Percentiles rank a stretch among this genome's conserved stretches.
These are phyloP conservation scores for Agrypnia vestita DNA, from an alignment of 1,140 invertebrate genomes.

Conservation along the genomic window DNA sequence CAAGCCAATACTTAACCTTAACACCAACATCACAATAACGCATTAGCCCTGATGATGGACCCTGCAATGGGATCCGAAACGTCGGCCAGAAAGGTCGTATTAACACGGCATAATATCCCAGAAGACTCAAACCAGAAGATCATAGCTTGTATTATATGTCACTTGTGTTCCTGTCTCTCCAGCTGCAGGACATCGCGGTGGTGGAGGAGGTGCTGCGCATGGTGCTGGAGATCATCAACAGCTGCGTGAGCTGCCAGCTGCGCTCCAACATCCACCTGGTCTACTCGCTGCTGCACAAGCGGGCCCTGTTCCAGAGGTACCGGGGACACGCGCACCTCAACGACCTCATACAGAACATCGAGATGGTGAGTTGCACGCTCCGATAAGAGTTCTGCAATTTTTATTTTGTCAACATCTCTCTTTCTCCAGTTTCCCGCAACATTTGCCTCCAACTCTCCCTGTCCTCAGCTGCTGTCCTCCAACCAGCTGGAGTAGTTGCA, in stretches of 20 bases:
- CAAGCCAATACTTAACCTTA: no score
- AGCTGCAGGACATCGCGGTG: slow-evolving; percentile 93
- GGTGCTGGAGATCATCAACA: slow-evolving; percentile 97
- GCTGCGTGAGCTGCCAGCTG: slow-evolving; percentile 90
- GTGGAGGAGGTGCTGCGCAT: slow-evolving; percentile 97
- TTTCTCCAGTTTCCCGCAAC: no score
- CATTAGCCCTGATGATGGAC: no score
- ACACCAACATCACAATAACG: no score
- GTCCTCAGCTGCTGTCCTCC: no score
- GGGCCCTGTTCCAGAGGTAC: slow-evolving; percentile 91
- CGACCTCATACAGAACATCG: slow-evolving; percentile 97
- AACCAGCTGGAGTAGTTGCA: no score
- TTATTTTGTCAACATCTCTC: no score
- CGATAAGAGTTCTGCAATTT: background rate
- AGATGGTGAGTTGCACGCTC: slow-evolving; percentile 87
- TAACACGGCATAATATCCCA: no score
- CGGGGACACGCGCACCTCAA: slow-evolving; percentile 92
- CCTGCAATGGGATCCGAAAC: no score
- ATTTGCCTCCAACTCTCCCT: no score
- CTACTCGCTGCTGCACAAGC: slow-evolving; percentile 96
- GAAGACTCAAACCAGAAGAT: no score
- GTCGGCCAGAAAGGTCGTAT: no score
- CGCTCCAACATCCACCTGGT: slow-evolving; percentile 95
- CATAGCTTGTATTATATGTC: background rate
- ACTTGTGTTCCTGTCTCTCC: slow-evolving; percentile 53